Conservation (phyloP, 2,113 vertebrate species). For the Paraplagusia blochii region DNA sequence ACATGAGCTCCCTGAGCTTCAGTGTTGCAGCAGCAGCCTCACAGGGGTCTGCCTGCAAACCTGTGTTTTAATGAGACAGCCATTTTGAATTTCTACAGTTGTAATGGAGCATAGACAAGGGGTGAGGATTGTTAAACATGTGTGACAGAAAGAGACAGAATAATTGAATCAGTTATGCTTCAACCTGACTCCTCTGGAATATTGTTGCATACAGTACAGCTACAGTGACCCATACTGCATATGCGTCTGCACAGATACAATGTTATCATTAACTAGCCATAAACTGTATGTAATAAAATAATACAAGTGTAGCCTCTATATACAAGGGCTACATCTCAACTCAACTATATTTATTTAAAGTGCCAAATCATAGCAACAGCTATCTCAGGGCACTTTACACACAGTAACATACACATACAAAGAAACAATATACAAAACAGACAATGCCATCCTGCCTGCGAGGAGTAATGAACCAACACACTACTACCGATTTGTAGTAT, state of each 20-base stretch:
- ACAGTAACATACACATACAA: no score
- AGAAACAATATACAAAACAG: no score
- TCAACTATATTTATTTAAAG: no score
- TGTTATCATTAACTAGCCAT: neutral
- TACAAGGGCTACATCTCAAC: no score
- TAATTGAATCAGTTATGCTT: neutral
- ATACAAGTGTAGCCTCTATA: no score
- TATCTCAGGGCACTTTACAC: no score
- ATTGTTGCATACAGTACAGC: neutral
- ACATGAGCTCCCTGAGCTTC: constrained; percentile 47
- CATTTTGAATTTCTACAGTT: constrained; percentile 54
- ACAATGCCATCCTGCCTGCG: no score
- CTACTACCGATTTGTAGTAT: no score
- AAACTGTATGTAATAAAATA: neutral
- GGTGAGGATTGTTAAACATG: constrained; percentile 11
- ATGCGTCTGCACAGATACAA: neutral
- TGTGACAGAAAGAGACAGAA: constrained; percentile 5
- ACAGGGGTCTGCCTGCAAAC: constrained; percentile 50
- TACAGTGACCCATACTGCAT: neutral
- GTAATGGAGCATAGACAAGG: constrained; percentile 7
- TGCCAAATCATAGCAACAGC: no score
- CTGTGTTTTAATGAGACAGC: constrained; percentile 55
- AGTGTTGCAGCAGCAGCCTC: constrained; percentile 53
- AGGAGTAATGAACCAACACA: no score
- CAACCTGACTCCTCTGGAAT: neutral